Conservation (phyloP, 2,797 vertebrate species). For the Loris lydekkerianus region DNA sequence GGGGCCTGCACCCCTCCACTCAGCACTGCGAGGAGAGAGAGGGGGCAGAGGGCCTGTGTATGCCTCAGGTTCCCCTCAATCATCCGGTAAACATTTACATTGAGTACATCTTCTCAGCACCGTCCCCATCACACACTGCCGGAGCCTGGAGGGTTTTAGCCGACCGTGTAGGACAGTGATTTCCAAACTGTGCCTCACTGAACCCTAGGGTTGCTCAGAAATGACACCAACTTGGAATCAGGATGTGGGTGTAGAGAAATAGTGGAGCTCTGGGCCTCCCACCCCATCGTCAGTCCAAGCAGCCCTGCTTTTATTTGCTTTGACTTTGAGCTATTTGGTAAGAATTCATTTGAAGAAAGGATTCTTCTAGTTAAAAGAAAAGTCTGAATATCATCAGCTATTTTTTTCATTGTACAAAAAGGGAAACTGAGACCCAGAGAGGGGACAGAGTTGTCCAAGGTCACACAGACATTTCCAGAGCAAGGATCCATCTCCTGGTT, state of each 20-base stretch:
- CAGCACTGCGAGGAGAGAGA: not conserved
- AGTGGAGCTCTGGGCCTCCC: not conserved
- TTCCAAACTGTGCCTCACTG: not conserved
- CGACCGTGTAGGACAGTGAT: not conserved
- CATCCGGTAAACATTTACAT: not conserved
- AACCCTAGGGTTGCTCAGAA: not conserved
- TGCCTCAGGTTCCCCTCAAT: constrained; percentile 2
- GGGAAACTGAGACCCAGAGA: constrained; percentile 4
- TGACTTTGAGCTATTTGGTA: constrained; percentile 30
- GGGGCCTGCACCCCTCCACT: not conserved
- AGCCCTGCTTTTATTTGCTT: constrained; percentile 51
- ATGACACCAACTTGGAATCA: not conserved
- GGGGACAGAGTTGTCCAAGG: not conserved
- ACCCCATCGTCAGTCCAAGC: not conserved
- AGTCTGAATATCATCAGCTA: not conserved
- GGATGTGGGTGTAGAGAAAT: not conserved
- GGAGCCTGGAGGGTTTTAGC: not conserved
- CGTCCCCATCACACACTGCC: not conserved
- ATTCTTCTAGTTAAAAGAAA: constrained; percentile 18
- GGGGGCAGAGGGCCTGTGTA: not conserved
- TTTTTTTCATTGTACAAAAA: constrained; percentile 3
- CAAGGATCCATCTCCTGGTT: not conserved
- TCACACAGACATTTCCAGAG: not conserved
- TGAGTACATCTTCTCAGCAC: not conserved
- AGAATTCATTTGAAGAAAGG: constrained; percentile 43